These are phyloP conservation scores for Chesias legatella DNA, from an alignment of 2,888 invertebrate genomes.

Conservation along the genomic window DNA sequence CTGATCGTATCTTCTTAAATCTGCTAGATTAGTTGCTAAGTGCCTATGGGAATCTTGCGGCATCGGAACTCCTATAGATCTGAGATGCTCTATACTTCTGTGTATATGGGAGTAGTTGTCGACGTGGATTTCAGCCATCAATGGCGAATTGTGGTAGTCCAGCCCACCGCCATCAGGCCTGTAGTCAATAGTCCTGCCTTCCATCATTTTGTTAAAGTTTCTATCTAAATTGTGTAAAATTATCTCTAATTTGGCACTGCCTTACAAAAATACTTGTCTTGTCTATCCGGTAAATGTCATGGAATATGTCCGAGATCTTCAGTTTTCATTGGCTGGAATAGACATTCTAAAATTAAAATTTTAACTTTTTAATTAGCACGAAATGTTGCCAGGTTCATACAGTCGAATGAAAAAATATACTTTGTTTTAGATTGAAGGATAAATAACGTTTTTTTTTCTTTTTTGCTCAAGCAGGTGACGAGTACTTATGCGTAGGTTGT, in stretches of 20 bases:
- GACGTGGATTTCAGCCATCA: slow-evolving; percentile 84
- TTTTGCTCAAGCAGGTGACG: slow-evolving; percentile 73
- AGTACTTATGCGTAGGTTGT: slow-evolving; percentile 72
- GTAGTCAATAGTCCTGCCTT: slow-evolving; percentile 78
- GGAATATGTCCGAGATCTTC: slow-evolving; percentile 75
- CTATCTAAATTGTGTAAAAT: slow-evolving; percentile 70
- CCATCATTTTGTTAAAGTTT: slow-evolving; percentile 73
- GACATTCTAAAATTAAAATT: slow-evolving; percentile 27
- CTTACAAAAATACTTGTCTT: slow-evolving; percentile 72
- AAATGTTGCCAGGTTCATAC: slow-evolving; percentile 45
- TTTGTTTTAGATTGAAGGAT: slow-evolving; percentile 51
- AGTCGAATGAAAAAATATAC: slow-evolving; percentile 5
- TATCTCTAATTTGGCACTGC: slow-evolving; percentile 71
- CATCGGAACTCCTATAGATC: slow-evolving; percentile 80
- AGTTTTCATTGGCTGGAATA: slow-evolving; percentile 66
- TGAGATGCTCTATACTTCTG: slow-evolving; percentile 83
- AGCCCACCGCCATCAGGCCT: slow-evolving; percentile 81
- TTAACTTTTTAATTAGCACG: slow-evolving; percentile 27
- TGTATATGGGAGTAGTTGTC: slow-evolving; percentile 84
- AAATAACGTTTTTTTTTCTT: slow-evolving; percentile 49
- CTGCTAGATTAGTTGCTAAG: slow-evolving; percentile 69
- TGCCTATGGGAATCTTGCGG: slow-evolving; percentile 73
- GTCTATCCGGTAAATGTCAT: slow-evolving; percentile 54
- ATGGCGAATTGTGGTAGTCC: slow-evolving; percentile 84
- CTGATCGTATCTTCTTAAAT: slow-evolving; percentile 72